Percentiles rank a stretch among this genome's conserved stretches.
Conservation (phyloP, 2,113 vertebrate genomes). For the Arothron firmamentum region DNA sequence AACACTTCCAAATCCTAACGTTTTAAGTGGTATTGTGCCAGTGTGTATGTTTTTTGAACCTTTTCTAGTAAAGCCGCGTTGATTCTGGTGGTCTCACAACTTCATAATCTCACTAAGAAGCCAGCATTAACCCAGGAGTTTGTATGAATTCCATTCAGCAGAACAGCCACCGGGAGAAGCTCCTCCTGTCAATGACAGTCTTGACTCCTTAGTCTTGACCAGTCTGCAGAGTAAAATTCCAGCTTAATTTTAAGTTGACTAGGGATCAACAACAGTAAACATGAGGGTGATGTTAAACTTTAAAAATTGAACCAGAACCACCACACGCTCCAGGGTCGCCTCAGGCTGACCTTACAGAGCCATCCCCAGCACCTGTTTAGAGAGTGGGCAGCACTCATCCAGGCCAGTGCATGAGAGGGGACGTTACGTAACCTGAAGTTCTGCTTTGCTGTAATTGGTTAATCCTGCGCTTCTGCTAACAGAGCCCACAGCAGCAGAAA, state of each 20-base stretch:
- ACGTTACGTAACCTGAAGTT: background rate
- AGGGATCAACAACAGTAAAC: background rate
- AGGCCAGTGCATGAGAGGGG: slow-evolving; percentile 18
- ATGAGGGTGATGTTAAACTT: background rate
- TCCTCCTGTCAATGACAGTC: slow-evolving; percentile 1
- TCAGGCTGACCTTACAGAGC: slow-evolving; percentile 29
- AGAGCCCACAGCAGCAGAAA: slow-evolving; percentile 56
- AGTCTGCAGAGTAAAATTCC: background rate
- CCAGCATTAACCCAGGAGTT: slow-evolving; percentile 5
- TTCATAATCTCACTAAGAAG: background rate
- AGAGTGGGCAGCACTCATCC: slow-evolving; percentile 47
- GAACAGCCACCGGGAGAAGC: slow-evolving; percentile 39
- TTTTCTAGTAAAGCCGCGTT: slow-evolving; percentile 27
- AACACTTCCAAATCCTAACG: too few relatives aligned
- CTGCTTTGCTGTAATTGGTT: slow-evolving; percentile 18
- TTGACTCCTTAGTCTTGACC: background rate
- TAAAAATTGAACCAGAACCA: slow-evolving; percentile 26
- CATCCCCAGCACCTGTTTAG: slow-evolving; percentile 24
- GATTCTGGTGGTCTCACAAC: background rate
- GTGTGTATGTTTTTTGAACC: too few relatives aligned
- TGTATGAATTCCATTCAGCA: slow-evolving; percentile 35
- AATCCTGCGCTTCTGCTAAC: slow-evolving; percentile 38
- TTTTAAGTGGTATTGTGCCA: too few relatives aligned
- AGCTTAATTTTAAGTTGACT: background rate
- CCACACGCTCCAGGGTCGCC: slow-evolving; percentile 22